Conservation (phyloP, 2,888 invertebrate species). For the Dioctria rufipes region DNA sequence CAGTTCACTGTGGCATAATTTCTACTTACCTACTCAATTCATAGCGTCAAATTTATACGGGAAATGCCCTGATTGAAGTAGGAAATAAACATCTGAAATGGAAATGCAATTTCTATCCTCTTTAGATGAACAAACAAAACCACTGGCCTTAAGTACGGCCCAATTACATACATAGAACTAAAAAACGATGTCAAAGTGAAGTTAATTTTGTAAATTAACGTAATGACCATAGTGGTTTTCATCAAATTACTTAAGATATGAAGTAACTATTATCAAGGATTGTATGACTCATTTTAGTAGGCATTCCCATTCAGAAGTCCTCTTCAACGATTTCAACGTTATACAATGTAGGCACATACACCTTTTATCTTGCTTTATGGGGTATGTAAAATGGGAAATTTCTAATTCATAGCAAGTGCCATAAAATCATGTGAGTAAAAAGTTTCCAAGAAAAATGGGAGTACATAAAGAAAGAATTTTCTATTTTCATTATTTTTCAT, state of each 20-base stretch:
- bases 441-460: slow-evolving; percentile 35
- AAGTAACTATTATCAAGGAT: too few species aligned
- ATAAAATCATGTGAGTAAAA: slow-evolving; percentile 41
- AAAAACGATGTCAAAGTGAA: background rate
- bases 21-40: background rate
- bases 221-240: background rate
- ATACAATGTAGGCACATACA: too few species aligned
- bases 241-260: background rate
- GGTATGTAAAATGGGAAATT: slow-evolving; percentile 10
- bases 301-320: too few species aligned
- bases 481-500: slow-evolving; percentile 56
- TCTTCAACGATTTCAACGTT: too few species aligned
- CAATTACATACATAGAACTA: too few species aligned
- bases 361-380: background rate
- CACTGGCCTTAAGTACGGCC: too few species aligned
- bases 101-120: background rate
- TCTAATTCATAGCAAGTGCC: slow-evolving; percentile 45
- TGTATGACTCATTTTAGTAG: too few species aligned
- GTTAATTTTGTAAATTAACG: background rate
- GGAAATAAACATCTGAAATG: background rate
- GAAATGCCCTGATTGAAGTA: background rate
- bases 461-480: slow-evolving; percentile 53
- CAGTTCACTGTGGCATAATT: too few species aligned
- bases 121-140: too few species aligned
- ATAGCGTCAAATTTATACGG: background rate